A percentile compares a stretch with the other conserved stretches of the same genome.
phyloP scores from a whole-genome alignment of 1,140 invertebrate species.

The Augochlora pura region DNA sequence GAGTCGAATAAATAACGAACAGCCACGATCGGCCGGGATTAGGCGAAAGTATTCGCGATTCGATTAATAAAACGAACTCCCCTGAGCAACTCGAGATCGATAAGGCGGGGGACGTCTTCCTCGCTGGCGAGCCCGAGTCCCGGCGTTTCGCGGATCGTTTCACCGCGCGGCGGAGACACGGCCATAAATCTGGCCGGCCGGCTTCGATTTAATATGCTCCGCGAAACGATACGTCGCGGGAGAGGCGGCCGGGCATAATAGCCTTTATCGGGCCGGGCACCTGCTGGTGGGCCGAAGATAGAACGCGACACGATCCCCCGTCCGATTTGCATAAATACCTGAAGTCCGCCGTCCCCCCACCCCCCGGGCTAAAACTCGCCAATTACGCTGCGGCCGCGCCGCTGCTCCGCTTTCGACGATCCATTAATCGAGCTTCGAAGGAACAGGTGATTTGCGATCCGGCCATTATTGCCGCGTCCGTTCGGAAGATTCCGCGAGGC shows the following conservation, averaged over 20 bases:
- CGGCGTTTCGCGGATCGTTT: not conserved
- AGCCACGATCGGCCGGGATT: not conserved
- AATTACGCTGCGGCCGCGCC: slow-evolving; percentile 23
- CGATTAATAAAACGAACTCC: not conserved
- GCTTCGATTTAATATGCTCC: not conserved
- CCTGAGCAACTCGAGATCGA: not conserved
- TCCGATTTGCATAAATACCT: slow-evolving; percentile 47
- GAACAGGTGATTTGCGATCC: not conserved
- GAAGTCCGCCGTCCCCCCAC: no score
- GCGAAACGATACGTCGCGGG: not conserved
- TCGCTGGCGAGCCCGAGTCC: no score
- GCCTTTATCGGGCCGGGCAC: slow-evolving; percentile 22
- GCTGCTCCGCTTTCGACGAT: not conserved
- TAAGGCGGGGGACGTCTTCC: not conserved
- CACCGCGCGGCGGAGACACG: no score
- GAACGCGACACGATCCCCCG: not conserved
- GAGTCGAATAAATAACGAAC: no score
- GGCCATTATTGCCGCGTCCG: not conserved
- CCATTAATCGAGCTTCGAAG: slow-evolving; percentile 18
- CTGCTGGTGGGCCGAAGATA: slow-evolving; percentile 30
- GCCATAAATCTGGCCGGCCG: not conserved
- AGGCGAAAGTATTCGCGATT: not conserved
- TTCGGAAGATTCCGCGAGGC: not conserved
- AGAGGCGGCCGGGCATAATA: not conserved
- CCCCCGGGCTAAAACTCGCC: slow-evolving; percentile 17